Percentiles rank a stretch among this genome's conserved stretches.
Evolutionary conservation across 2,797 vertebrate species (phyloP).

Genomic region (Catamblyrhynchus diadema): DNA sequence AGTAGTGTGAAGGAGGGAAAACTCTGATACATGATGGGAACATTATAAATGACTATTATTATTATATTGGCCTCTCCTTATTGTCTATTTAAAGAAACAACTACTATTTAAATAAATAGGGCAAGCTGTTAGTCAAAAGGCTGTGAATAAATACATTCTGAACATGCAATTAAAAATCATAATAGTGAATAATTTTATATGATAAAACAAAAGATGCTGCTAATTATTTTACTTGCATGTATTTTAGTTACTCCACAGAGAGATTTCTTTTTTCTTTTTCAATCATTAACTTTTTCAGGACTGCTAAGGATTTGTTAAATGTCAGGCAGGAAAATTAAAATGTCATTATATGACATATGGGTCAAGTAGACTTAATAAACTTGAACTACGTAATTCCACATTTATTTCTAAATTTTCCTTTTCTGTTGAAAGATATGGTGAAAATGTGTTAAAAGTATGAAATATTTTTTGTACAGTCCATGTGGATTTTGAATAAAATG

Average conservation of each 20-base stretch:
- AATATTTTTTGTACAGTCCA: not conserved
- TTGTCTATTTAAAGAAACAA: not conserved
- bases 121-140: conserved; percentile 32
- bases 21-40: not conserved
- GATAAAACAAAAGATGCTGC: not conserved
- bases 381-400: conserved; percentile 41
- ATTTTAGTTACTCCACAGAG: conserved; percentile 24
- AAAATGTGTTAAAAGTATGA: not conserved
- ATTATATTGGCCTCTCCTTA: conserved; percentile 13
- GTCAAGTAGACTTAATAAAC: conserved; percentile 71
- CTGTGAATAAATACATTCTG: conserved; percentile 1
- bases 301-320: conserved; percentile 71
- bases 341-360: conserved; percentile 61
- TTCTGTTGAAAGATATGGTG: not conserved
- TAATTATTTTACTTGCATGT: conserved; percentile 28
- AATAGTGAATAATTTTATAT: not conserved
- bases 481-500: not conserved
- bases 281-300: conserved; percentile 54
- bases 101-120: not conserved
- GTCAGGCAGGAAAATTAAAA: conserved; percentile 76
- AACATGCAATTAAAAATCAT: conserved; percentile 50
- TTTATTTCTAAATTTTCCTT: conserved; percentile 8
- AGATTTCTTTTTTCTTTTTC: conserved; percentile 17
- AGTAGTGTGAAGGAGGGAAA: not conserved
- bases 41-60: conserved; percentile 20